Percentiles rank a stretch among this genome's conserved stretches.
Evolutionary conservation across 64 coral and sea anemone genomes (phyloP).

Genomic region (Actinia tenebrosa): DNA sequence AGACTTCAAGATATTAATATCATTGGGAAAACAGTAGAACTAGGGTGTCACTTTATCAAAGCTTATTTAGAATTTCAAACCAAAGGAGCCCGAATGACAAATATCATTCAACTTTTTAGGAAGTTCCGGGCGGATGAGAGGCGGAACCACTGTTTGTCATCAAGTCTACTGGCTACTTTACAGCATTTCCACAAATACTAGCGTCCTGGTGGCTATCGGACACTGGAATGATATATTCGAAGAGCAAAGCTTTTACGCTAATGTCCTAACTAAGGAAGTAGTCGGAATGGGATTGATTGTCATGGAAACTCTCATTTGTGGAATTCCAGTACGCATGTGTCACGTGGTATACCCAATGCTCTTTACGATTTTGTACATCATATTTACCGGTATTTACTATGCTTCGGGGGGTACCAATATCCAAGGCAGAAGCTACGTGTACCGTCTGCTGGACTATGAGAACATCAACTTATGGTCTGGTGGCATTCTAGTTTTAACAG

Average conservation of each 20-base stretch:
- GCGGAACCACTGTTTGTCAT: conserved; percentile 12
- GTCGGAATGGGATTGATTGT: conserved; percentile 13
- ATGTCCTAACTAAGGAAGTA: conserved; percentile 20
- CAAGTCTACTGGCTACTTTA: conserved; percentile 39
- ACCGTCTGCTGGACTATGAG: conserved; percentile 27
- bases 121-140: background rate
- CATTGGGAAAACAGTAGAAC: too few relatives aligned
- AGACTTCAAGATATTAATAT: too few relatives aligned
- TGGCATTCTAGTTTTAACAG: background rate
- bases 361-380: conserved; percentile 16
- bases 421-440: conserved; percentile 2
- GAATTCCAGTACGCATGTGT: conserved; percentile 33
- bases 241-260: background rate
- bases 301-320: conserved; percentile 27
- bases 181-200: conserved; percentile 24
- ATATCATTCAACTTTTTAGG: background rate
- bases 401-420: conserved; percentile 22
- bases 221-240: conserved; percentile 4
- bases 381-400: conserved; percentile 37
- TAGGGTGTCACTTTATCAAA: too few relatives aligned
- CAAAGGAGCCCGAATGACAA: background rate
- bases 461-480: background rate
- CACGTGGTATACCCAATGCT: conserved; percentile 36
- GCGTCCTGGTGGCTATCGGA: conserved; percentile 16
- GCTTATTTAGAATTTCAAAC: background rate